Conservation (phyloP, 37 sponge, comb jelly and placozoan species). For the Halichondria panicea region DNA sequence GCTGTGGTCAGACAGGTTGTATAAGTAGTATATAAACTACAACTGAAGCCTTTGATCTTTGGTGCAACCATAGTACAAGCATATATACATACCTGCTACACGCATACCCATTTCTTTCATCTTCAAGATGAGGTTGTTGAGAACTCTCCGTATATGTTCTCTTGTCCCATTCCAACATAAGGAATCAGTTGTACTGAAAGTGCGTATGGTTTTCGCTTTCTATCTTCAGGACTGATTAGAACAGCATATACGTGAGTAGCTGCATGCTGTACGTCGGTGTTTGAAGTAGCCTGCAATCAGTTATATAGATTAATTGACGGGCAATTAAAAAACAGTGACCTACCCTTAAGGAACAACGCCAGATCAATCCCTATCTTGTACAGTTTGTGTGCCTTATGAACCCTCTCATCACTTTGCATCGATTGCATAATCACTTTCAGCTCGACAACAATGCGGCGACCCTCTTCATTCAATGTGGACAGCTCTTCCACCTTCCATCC, state of each 20-base stretch:
- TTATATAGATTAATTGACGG: too few species aligned
- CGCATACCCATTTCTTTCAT: neutral
- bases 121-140: neutral
- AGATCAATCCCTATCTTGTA: too few species aligned
- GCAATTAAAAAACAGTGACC: too few species aligned
- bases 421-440: neutral
- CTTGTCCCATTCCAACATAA: constrained; percentile 19
- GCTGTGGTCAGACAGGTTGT: too few species aligned
- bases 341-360: too few species aligned
- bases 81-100: neutral
- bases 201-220: constrained; percentile 41
- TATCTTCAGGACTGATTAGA: constrained; percentile 29
- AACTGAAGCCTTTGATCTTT: neutral
- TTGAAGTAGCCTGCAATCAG: too few species aligned
- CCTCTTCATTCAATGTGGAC: neutral
- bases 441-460: neutral
- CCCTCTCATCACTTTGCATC: too few species aligned
- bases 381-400: too few species aligned
- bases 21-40: neutral
- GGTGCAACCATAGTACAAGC: too few species aligned
- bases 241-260: constrained; percentile 8
- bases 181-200: constrained; percentile 40
- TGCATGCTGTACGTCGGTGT: too few species aligned
- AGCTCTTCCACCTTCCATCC: constrained; percentile 31
- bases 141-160: neutral